Evolutionary conservation across 2,888 invertebrate species (phyloP), one percentile per base, ranked within the genome.

Genomic region (Plebejus melissa): DNA sequence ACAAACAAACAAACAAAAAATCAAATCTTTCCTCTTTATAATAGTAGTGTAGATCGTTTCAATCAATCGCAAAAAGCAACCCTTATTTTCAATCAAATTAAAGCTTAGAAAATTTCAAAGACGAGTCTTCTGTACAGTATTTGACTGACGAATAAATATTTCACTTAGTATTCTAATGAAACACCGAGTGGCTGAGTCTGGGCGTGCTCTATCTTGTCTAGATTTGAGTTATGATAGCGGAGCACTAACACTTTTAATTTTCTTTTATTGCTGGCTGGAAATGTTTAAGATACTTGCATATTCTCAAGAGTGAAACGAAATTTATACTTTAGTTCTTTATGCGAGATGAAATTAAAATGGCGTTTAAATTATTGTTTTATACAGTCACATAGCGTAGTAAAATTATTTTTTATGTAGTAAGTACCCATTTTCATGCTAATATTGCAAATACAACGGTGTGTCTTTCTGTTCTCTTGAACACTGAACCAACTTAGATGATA

Each of bases 121-220:
- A 0, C 11, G 1, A 54, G 4, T 54, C 58, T 58, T 58, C 6
- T n/a, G n/a, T 3, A 58, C 58, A 58, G 16, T n/a, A 58, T 65
- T 65, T 32, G 60, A 65, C 28, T 65, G 60, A 65, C 60, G 60
- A 28, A 65, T 22, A 22, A 60, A 60, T 36, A 65, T 36, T 65
- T 65, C 65, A 65, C 65, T 65, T 65, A 60, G 60, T 60, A 65
- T 65, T 65, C 32, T 65, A 65, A 65, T 65, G 16, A 36, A 65
- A 60, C 28, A 28, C 11, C 60, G 11, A 60, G 60, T 60, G 60
- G 32, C 65, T 36, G 28, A 6, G 72, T 76, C 76, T 77, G 77
- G 46, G 28, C 78, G 78, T 78, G 78, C 79, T 50, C 76, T 79
- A 79, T 79, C 78, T 69, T 57, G 72, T 72, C 72, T 50, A 50